Conservation (phyloP, 2,113 vertebrate genomes). For the Pholis gunnellus region DNA sequence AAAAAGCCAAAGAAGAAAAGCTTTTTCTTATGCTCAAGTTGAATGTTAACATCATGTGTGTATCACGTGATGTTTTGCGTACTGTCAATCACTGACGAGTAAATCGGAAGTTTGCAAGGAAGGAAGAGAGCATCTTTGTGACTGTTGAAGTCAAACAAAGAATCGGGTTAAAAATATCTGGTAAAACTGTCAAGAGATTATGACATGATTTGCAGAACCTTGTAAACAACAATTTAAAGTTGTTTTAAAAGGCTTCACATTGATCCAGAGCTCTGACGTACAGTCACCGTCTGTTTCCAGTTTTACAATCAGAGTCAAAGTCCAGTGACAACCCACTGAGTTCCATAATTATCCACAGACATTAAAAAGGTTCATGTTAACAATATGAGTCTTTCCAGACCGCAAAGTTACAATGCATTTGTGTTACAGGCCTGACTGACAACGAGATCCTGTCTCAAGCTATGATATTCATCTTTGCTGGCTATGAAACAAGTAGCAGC, state of each 20-base stretch:
- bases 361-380: background rate
- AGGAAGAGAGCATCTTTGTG: background rate
- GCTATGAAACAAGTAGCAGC: constrained; percentile 86
- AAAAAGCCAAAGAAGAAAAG: background rate
- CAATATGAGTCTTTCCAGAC: background rate
- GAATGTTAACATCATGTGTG: background rate
- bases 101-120: background rate
- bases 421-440: constrained; percentile 83
- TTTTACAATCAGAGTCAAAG: background rate
- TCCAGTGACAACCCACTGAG: background rate
- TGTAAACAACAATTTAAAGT: background rate
- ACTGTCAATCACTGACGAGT: background rate
- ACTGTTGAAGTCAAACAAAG: constrained; percentile 1
- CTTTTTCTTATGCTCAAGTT: background rate
- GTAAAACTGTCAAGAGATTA: background rate
- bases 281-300: background rate
- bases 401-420: constrained; percentile 14
- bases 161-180: background rate
- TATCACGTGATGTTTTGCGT: background rate
- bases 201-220: background rate
- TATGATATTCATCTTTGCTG: constrained; percentile 85
- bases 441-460: constrained; percentile 85
- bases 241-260: background rate
- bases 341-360: background rate
- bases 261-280: background rate